These are phyloP conservation scores for Melangyna quadrimaculata DNA, from an alignment of 2,888 invertebrate species.

Conservation along the genomic window DNA sequence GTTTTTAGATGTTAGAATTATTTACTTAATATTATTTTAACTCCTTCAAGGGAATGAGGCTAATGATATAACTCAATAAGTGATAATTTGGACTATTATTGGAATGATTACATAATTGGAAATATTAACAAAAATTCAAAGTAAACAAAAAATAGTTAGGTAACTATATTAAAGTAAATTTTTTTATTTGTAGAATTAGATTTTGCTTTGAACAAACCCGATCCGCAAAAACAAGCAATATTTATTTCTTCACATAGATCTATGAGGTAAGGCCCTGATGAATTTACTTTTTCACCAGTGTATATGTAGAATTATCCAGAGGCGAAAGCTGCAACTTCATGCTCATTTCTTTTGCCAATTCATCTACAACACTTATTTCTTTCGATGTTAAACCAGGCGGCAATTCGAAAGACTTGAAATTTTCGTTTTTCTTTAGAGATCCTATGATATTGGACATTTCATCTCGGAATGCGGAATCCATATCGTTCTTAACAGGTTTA, in stretches of 20 bases:
- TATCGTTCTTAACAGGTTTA: conserved; percentile 4
- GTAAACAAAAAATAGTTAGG: too few species aligned
- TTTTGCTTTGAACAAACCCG: not conserved
- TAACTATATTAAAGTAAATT: too few species aligned
- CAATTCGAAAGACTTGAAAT: conserved; percentile 81
- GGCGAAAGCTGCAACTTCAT: conserved; percentile 73
- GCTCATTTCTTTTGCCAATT: conserved; percentile 72
- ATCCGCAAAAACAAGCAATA: not conserved
- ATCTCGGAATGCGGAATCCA: conserved; percentile 75
- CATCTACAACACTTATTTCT: conserved; percentile 72
- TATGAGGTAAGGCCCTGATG: too few species aligned
- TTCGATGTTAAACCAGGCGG: conserved; percentile 77
- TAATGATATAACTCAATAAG: too few species aligned
- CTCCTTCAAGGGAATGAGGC: too few species aligned
- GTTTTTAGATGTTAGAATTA: too few species aligned
- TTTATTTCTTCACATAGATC: not conserved
- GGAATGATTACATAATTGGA: too few species aligned
- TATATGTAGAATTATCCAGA: conserved; percentile 73
- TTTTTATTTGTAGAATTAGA: too few species aligned
- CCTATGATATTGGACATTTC: conserved; percentile 82
- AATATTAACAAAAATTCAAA: too few species aligned
- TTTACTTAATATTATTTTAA: too few species aligned
- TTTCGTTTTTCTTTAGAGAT: conserved; percentile 81
- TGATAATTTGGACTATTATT: too few species aligned
- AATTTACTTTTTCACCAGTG: conserved; percentile 68